Evolutionary conservation across 2,797 vertebrate genomes (phyloP).

Genomic region (Ptychobarbus kaznakovi): DNA sequence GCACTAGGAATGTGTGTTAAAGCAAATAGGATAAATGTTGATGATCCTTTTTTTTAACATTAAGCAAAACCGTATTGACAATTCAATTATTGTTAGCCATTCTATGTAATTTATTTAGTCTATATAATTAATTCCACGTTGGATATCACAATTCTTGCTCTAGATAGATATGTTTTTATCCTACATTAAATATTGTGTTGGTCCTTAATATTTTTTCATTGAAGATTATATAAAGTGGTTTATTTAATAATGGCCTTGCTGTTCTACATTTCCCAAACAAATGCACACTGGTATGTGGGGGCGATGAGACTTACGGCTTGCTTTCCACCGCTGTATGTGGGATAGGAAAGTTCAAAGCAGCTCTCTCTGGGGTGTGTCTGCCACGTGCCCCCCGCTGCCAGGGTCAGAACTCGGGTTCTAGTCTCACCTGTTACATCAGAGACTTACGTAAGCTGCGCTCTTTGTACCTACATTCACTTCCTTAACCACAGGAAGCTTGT

Average conservation of each 20-base stretch:
- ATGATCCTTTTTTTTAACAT: neutral
- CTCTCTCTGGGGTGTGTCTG: slow-evolving; percentile 30
- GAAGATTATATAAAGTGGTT: neutral
- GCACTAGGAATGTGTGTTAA: neutral
- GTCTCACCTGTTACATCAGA: slow-evolving; percentile 36
- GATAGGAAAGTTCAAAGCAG: neutral
- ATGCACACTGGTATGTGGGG: slow-evolving; percentile 23
- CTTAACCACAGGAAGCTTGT: slow-evolving; percentile 11
- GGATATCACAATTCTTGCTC: neutral
- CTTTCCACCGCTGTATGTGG: neutral
- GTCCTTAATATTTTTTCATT: neutral
- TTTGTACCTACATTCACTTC: slow-evolving; percentile 30
- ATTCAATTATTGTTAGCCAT: neutral
- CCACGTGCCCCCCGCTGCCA: slow-evolving; percentile 23
- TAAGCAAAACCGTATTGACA: neutral
- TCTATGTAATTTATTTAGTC: neutral
- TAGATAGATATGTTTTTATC: slow-evolving; percentile 6
- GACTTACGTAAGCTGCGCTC: neutral
- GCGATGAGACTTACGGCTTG: neutral
- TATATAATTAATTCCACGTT: neutral
- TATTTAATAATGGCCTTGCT: slow-evolving; percentile 9
- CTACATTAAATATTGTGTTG: neutral
- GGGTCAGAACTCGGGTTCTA: slow-evolving; percentile 34
- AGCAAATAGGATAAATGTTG: neutral
- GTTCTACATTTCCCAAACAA: neutral